Base-by-base conservation (phyloP, 2,797 vertebrate species). In the Peromyscus eremicus region DNA sequence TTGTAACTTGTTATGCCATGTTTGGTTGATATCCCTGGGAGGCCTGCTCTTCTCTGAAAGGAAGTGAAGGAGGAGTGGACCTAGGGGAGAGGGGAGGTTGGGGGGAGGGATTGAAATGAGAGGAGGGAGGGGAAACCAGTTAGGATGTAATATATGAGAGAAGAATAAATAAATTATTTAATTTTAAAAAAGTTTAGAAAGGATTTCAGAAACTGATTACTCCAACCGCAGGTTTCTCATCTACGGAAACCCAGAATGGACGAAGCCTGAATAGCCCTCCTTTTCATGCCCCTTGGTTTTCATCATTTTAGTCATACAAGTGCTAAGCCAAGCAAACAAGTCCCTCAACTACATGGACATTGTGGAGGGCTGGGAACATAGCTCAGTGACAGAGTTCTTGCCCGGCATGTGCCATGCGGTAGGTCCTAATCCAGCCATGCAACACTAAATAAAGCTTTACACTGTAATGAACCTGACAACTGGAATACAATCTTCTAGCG, bases 381-480 rank as follows among this genome's bases (percentile, higher is more conserved):
- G n/a, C 13, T 57, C 11, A 82, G 19, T 1, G n/a, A 37, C 16
- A 40, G 52, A 27, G 14, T 19, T 37, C 80, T 16, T 9, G 23
- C 10, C n/a, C 27, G 1, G 14, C n/a, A 5, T 34, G 19, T 34
- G 2, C 79, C 32, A 4, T 25, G 10, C 10, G 0, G 9, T 23
- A 34, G 34, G 5, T 37, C 43, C 34, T 55, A 55, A 11, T 12
- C 19, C 52, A 81, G 52, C 34, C 19, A 10, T 10, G 25, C 12
- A 29, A 62, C 27, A 62, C 29, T 32, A 81, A 81, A 62, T 40
- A 60, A 40, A 82, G 37, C 55, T 62, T 89, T 83, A 17, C 87
- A 89, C 23, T 2, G 27, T 79, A 96, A 96, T 60, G 11, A 96
- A 90, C 9, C 46, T 94, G 80, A 52, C 23, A 95, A 85, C 21